Evolutionary conservation across 2,113 vertebrate genomes (phyloP).

Genomic region (Mandrillus leucophaeus): DNA sequence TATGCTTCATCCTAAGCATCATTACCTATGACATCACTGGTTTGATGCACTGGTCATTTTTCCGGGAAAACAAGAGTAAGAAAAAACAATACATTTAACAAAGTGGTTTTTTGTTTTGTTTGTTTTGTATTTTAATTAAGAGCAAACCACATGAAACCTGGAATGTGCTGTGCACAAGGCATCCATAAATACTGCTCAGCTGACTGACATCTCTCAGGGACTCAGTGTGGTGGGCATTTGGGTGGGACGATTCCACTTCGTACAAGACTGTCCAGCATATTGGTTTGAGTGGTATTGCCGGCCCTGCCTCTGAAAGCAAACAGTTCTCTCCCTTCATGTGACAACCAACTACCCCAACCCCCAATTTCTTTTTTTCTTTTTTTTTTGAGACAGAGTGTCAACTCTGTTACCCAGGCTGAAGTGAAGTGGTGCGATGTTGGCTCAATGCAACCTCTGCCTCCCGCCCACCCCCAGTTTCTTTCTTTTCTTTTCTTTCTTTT

Average conservation of each 20-base stretch:
- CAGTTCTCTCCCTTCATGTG: neutral
- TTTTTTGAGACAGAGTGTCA: no score
- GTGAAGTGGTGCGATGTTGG: no score
- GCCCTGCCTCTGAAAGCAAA: neutral
- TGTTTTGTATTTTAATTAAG: neutral
- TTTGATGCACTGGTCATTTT: neutral
- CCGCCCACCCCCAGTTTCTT: no score
- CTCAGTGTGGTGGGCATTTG: neutral
- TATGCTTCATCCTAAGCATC: neutral
- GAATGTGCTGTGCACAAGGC: rapidly evolving
- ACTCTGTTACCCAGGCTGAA: no score
- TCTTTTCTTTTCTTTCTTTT: no score
- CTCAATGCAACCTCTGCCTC: no score
- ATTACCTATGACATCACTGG: neutral
- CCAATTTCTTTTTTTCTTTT: no score
- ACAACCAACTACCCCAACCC: neutral
- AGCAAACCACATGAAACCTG: neutral
- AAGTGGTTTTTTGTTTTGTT: no score
- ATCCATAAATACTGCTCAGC: neutral
- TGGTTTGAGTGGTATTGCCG: neutral
- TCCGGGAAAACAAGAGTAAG: neutral
- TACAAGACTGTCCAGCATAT: rapidly evolving
- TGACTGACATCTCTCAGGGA: neutral
- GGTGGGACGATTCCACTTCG: neutral
- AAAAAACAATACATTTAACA: neutral